Evolutionary conservation across 2,888 invertebrate species (phyloP), one percentile per base, ranked within the genome.

Genomic region (Caenorhabditis panamensis): DNA sequence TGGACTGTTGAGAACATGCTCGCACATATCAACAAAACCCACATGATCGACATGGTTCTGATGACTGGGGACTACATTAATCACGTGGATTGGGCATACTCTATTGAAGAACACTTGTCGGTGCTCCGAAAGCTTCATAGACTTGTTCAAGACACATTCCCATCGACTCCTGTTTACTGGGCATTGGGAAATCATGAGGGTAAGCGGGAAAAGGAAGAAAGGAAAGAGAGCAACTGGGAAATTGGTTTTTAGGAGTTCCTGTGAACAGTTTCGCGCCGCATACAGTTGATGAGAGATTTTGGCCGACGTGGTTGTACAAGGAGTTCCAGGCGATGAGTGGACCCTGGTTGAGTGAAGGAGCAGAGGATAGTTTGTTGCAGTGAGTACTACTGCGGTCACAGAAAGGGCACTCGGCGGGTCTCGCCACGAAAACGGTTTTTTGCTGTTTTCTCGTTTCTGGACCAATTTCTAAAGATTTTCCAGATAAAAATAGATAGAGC

Each of bases 1-100:
- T 93, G 95, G 76, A 96, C 96, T 0, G 94, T 97, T 24, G 96
- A 97, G 90, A 95, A 96, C 90, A 95, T 97, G 95, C 92, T 98
- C 41, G 54, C 87, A 59, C 91, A 91, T 68, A 91, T 92, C 9
- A 86, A 85, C 49, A 79, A 84, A n/a, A 88, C 86, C 28, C 86
- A 91, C 56, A 77, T 84, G 77, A 91, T 92, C 82, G 92, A 93
- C 85, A 91, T 92, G 84, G 91, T 98, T 83, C 92, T 96, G 49
- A 96, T 97, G 96, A 97, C 97, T 0, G 97, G 97, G 3, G 98
- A 98, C 92, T 92, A 97, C 82, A 96, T 97, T 3, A 95, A 97
- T 0, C 98, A 98, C 90, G 96, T 97, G 90, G 95, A 97, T 11
- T 97, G 96, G 96, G 94, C 94, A 85, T 96, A 96, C 2, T 93